These are phyloP conservation scores for Threskiornis aethiopicus DNA, from an alignment of 2,797 vertebrate species.

Conservation along the genomic window DNA sequence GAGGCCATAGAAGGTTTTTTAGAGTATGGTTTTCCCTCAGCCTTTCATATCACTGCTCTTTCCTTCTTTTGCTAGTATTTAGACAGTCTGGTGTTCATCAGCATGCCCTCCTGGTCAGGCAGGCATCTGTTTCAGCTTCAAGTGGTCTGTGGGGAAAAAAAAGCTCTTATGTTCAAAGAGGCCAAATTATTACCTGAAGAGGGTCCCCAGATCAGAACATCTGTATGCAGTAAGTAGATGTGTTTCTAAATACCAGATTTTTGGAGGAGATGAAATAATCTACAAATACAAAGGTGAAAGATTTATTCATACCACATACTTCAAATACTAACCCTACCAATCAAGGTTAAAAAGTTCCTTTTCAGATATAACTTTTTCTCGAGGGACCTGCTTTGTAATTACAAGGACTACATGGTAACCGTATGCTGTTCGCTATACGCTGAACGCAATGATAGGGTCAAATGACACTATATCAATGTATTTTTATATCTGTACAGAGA, in stretches of 20 bases:
- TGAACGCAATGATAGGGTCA: neutral
- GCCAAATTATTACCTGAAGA: constrained; percentile 3
- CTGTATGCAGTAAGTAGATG: neutral
- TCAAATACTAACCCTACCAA: neutral
- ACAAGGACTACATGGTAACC: neutral
- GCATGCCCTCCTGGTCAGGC: neutral
- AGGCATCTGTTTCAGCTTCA: constrained; percentile 26
- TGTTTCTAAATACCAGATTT: constrained; percentile 8
- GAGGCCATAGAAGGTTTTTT: neutral
- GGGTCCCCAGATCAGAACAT: neutral
- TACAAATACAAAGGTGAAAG: neutral
- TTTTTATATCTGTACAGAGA: neutral
- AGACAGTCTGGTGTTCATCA: constrained; percentile 15
- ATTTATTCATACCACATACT: neutral
- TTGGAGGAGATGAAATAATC: neutral
- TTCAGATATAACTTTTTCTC: neutral
- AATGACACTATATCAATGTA: neutral
- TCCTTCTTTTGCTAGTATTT: neutral
- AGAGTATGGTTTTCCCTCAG: neutral
- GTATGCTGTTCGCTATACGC: neutral
- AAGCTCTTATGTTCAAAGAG: neutral
- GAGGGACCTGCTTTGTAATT: neutral
- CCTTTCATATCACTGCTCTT: neutral
- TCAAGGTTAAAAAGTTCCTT: neutral
- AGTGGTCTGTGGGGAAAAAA: neutral